Percentiles rank a stretch among this genome's conserved stretches.
Evolutionary conservation across 2,113 vertebrate genomes (phyloP).

Genomic region (Puntigrus tetrazona): DNA sequence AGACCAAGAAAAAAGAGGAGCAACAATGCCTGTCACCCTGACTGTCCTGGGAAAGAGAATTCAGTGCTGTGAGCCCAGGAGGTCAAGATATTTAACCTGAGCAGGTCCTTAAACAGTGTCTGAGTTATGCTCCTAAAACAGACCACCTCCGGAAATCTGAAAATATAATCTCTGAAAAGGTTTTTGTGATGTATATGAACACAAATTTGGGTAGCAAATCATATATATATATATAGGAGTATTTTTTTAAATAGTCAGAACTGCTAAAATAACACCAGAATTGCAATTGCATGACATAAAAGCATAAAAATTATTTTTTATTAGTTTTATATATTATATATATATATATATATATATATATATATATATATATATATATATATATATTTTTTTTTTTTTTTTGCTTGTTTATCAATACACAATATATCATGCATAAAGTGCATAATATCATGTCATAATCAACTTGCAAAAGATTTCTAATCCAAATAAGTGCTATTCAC

Average conservation of each 20-base stretch:
- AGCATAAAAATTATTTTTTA: too few species aligned
- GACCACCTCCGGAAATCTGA: neutral
- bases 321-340: too few species aligned
- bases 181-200: neutral
- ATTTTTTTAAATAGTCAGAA: too few species aligned
- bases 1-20: constrained; percentile 43
- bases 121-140: constrained; percentile 8
- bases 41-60: constrained; percentile 56
- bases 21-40: constrained; percentile 58
- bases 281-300: too few species aligned
- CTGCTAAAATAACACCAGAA: too few species aligned
- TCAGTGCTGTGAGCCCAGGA: constrained; percentile 58
- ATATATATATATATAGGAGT: too few species aligned
- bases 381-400: too few species aligned
- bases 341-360: too few species aligned
- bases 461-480: neutral
- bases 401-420: neutral
- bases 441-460: neutral
- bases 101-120: constrained; percentile 46
- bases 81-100: constrained; percentile 72
- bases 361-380: too few species aligned
- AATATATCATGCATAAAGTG: too few species aligned
- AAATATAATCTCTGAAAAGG: too few species aligned
- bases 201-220: neutral
- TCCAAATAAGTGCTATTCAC: neutral